A percentile compares a stretch with the other conserved stretches of the same genome.
Conservation (phyloP, 2,797 vertebrate genomes). For the Pseudochirops cupreus region DNA sequence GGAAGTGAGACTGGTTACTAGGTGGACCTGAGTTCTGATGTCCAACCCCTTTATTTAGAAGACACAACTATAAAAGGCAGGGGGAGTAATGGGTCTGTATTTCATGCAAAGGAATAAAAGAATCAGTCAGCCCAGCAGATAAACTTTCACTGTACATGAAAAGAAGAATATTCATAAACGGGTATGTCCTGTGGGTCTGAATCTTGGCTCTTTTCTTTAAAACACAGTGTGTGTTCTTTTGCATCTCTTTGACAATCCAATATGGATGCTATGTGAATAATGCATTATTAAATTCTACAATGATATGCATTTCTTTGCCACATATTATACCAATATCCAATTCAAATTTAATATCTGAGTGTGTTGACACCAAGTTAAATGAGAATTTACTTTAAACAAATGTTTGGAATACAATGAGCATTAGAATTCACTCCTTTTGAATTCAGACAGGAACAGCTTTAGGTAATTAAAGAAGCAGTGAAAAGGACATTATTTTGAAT, state of each 20-base stretch:
- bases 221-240: background rate
- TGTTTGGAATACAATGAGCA: constrained; percentile 40
- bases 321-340: constrained; percentile 14
- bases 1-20: background rate
- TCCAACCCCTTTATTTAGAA: background rate
- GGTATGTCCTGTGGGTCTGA: background rate
- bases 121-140: background rate
- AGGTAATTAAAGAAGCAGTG: background rate
- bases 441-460: background rate
- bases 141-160: background rate
- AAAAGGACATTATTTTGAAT: background rate
- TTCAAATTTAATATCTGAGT: constrained; percentile 53
- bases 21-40: background rate
- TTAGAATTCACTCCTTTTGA: constrained; percentile 2
- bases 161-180: background rate
- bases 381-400: constrained; percentile 40
- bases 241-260: background rate
- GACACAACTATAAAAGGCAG: background rate
- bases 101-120: background rate
- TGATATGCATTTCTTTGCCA: constrained; percentile 7
- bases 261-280: background rate
- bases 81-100: background rate
- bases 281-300: constrained; percentile 27
- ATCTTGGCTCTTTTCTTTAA: background rate
- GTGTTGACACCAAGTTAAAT: constrained; percentile 19